These are phyloP conservation scores for Hypselothyrea guttata DNA, from an alignment of 2,888 invertebrate species.

Conservation along the genomic window DNA sequence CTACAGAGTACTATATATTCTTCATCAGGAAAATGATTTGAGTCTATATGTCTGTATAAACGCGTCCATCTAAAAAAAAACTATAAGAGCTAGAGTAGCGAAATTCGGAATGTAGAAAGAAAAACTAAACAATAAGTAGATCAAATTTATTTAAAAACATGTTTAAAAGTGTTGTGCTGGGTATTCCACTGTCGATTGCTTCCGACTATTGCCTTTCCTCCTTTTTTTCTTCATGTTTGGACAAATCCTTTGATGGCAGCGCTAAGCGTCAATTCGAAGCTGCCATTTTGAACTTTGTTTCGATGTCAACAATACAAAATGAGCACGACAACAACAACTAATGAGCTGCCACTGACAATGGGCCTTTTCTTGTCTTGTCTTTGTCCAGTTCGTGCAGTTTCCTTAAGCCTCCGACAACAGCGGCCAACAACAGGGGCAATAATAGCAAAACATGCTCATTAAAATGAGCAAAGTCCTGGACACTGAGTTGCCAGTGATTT, in stretches of 20 bases:
- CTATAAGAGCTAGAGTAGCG: too few relatives aligned
- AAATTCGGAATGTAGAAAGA: too few relatives aligned
- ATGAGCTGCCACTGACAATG: slow-evolving; percentile 43
- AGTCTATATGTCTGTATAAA: too few relatives aligned
- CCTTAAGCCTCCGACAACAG: slow-evolving; percentile 23
- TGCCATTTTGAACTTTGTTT: slow-evolving; percentile 8
- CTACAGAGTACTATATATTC: too few relatives aligned
- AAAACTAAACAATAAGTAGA: too few relatives aligned
- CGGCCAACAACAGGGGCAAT: slow-evolving; percentile 21
- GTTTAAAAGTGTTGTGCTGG: too few relatives aligned
- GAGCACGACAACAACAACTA: slow-evolving; percentile 44
- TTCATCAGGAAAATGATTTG: too few relatives aligned
- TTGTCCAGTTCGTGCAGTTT: slow-evolving; percentile 4
- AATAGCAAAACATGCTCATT: slow-evolving; percentile 55
- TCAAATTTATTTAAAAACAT: too few relatives aligned
- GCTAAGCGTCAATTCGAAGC: slow-evolving; percentile 70
- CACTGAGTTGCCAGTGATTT: slow-evolving; percentile 72
- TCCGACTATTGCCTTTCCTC: slow-evolving; percentile 14
- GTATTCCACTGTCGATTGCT: too few relatives aligned
- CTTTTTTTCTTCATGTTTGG: slow-evolving; percentile 12
- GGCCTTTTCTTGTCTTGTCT: not conserved
- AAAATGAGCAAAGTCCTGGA: slow-evolving; percentile 64
- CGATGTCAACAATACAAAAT: slow-evolving; percentile 1
- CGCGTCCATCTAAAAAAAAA: too few relatives aligned
- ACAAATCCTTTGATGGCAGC: slow-evolving; percentile 71